A percentile compares a stretch with the other conserved stretches of the same genome.
Evolutionary conservation across 2,113 vertebrate genomes (phyloP).

Genomic region (Sardina pilchardus): DNA sequence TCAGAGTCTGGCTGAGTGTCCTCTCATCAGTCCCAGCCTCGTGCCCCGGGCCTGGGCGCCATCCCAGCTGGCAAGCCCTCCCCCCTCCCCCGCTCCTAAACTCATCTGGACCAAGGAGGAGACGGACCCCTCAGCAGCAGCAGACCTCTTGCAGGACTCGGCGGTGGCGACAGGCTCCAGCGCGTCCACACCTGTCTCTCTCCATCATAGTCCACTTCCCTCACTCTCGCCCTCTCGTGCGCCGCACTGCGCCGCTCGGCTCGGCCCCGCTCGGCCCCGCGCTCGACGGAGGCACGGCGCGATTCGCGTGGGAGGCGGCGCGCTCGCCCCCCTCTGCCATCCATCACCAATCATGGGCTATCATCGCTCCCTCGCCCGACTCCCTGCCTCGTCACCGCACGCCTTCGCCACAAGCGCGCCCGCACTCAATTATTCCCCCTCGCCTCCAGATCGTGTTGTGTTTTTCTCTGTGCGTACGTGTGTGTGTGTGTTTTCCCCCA

Average conservation of each 20-base stretch:
- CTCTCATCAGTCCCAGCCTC: not conserved
- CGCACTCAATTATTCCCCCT: constrained; percentile 21
- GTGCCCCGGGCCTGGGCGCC: not conserved
- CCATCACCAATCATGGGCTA: constrained; percentile 48
- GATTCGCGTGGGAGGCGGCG: too few relatives aligned
- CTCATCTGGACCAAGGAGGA: not conserved
- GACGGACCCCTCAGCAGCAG: not conserved
- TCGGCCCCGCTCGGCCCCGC: too few relatives aligned
- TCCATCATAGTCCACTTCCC: not conserved
- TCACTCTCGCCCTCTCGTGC: constrained; percentile 15
- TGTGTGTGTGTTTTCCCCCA: constrained; percentile 32
- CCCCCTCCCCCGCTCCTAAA: not conserved
- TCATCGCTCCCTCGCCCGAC: constrained; percentile 12
- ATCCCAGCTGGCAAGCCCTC: not conserved
- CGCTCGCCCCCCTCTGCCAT: constrained; percentile 32
- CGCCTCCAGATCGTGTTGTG: constrained; percentile 45
- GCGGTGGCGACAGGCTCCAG: not conserved
- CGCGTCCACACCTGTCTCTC: not conserved
- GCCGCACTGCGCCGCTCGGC: too few relatives aligned
- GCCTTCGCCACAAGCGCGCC: not conserved
- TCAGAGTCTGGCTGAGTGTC: not conserved
- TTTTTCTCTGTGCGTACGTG: constrained; percentile 45
- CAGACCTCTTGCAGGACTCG: not conserved
- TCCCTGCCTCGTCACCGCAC: not conserved
- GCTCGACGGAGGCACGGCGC: not conserved